A percentile compares a stretch with the other conserved stretches of the same genome.
Conservation (phyloP, 92 coral and sea anemone species). For the Meandrina meandrites region DNA sequence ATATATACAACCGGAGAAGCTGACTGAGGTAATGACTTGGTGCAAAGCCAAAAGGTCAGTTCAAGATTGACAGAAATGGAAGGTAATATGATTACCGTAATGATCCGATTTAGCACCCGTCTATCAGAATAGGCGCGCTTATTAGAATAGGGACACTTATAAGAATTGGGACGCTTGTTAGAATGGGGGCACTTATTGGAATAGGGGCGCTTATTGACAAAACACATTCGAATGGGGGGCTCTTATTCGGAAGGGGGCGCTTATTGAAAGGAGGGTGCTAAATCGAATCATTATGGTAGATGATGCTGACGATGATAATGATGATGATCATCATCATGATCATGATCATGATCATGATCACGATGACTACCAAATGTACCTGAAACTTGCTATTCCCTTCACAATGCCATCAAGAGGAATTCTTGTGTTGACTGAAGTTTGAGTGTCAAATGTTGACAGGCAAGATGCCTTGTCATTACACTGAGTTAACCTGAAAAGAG, state of each 20-base stretch:
- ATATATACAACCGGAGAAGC: not conserved
- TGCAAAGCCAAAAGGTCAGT: not conserved
- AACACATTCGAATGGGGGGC: too few species aligned
- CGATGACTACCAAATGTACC: not conserved
- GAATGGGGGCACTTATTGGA: too few species aligned
- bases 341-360: not conserved
- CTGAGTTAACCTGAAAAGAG: constrained; percentile 6
- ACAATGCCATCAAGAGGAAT: constrained; percentile 14
- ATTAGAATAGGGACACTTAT: too few species aligned
- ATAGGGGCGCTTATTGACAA: too few species aligned
- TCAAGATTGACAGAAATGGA: not conserved
- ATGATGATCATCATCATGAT: not conserved
- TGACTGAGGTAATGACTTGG: not conserved
- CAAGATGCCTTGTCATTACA: not conserved
- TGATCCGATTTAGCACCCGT: too few species aligned
- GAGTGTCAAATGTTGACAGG: constrained; percentile 25
- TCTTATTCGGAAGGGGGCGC: too few species aligned
- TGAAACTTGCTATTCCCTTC: constrained; percentile 28
- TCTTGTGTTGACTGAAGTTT: not conserved
- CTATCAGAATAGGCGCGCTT: too few species aligned
- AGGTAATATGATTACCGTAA: not conserved
- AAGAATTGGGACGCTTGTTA: too few species aligned
- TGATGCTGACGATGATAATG: too few species aligned
- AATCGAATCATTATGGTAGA: too few species aligned
- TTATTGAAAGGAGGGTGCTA: too few species aligned